Conservation (phyloP, 2,797 vertebrate genomes). For the Anisognathus igniventris region DNA sequence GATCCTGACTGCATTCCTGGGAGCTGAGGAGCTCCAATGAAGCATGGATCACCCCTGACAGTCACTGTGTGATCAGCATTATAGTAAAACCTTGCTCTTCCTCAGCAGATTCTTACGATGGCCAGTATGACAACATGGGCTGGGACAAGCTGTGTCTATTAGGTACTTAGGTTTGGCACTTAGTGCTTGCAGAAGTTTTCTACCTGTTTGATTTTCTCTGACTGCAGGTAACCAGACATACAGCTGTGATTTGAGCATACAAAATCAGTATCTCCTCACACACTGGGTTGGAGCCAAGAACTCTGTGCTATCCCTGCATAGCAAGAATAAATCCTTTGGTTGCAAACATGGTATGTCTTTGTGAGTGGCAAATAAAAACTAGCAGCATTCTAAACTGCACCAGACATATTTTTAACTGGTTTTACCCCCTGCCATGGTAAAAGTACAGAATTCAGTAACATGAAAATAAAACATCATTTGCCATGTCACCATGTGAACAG, state of each 20-base stretch:
- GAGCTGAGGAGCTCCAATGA: not conserved
- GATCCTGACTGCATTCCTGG: not conserved
- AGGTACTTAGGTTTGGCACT: not conserved
- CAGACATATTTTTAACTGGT: not conserved
- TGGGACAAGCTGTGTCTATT: fast-evolving
- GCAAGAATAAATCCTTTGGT: not conserved
- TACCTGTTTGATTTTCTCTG: not conserved
- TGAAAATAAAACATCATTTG: not conserved
- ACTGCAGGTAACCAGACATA: not conserved
- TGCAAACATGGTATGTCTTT: not conserved
- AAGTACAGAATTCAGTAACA: not conserved
- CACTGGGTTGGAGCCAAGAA: not conserved
- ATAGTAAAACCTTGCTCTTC: not conserved
- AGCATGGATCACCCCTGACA: not conserved
- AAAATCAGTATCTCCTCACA: not conserved
- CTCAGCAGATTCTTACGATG: not conserved
- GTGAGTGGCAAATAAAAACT: not conserved
- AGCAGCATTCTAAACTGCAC: not conserved
- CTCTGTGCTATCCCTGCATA: not conserved
- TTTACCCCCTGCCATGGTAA: not conserved
- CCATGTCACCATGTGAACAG: not conserved
- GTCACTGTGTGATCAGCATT: not conserved
- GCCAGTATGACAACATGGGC: not conserved
- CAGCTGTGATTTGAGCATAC: not conserved
- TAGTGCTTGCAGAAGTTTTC: not conserved